Conservation (phyloP, 2,797 vertebrate genomes). For the Florisuga fusca region DNA sequence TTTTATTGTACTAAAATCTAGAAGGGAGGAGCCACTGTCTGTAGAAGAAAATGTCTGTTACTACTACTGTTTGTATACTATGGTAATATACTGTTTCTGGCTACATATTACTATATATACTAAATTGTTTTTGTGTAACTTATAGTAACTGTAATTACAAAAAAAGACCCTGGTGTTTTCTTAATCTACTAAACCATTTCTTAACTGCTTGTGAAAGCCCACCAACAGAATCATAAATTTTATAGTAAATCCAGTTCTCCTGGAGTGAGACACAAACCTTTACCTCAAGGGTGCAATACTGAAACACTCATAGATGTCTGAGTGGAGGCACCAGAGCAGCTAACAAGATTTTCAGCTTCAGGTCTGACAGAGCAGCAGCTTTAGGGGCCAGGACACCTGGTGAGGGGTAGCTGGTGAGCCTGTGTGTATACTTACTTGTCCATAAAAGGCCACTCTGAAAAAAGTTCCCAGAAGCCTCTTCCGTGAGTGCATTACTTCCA, state of each 20-base stretch:
- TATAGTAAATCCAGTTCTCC: not conserved
- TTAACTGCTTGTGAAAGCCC: not conserved
- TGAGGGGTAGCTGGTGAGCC: not conserved
- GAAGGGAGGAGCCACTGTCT: not conserved
- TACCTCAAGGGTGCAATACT: not conserved
- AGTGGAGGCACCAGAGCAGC: not conserved
- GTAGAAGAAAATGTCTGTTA: not conserved
- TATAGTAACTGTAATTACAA: not conserved
- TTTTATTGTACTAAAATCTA: not conserved
- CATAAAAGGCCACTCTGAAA: constrained; percentile 97
- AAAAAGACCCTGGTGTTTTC: not conserved
- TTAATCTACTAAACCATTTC: not conserved
- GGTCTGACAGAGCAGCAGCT: not conserved
- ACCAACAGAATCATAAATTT: not conserved
- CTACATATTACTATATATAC: not conserved
- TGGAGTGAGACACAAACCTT: not conserved
- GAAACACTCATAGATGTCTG: rapidly evolving
- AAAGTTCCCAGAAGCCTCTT: constrained; percentile 94
- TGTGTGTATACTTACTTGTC: constrained; percentile 84
- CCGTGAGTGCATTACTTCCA: constrained; percentile 92
- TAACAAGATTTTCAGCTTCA: not conserved
- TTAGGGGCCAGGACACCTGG: not conserved
- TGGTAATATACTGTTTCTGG: not conserved
- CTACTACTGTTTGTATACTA: not conserved
- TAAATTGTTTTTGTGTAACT: not conserved